These are phyloP conservation scores for Fratercula arctica DNA, from an alignment of 2,797 vertebrate genomes.

Conservation along the genomic window DNA sequence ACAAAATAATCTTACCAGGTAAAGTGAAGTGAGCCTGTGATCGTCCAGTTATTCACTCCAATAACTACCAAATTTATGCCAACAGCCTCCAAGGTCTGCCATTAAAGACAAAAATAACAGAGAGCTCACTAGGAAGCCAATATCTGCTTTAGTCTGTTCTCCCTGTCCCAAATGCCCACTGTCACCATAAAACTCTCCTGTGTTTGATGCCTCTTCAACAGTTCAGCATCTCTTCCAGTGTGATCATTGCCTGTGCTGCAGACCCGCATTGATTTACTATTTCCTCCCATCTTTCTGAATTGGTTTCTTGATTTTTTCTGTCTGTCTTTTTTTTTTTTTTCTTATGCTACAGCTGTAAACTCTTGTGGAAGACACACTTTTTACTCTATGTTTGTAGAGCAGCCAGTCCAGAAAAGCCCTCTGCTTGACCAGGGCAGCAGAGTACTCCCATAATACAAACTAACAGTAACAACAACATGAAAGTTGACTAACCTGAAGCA, in stretches of 20 bases:
- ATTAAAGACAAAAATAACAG: background rate
- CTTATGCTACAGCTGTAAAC: background rate
- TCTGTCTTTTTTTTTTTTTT: background rate
- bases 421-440: rapidly evolving
- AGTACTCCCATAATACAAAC: background rate
- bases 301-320: background rate
- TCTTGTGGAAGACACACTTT: background rate
- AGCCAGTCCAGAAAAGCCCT: background rate
- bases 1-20: background rate
- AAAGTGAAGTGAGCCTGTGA: background rate
- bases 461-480: background rate
- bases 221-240: background rate
- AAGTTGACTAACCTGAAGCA: background rate
- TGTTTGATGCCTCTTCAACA: background rate
- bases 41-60: background rate
- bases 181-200: background rate
- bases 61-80: background rate
- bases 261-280: rapidly evolving
- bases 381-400: background rate
- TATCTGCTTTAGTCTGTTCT: background rate
- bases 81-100: background rate
- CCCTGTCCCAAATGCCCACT: background rate
- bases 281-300: background rate
- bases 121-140: background rate
- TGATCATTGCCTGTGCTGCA: background rate